Percentiles rank a stretch among this genome's conserved stretches.
phyloP scores from a whole-genome alignment of 2,797 vertebrate species.

The Pterois miles region DNA sequence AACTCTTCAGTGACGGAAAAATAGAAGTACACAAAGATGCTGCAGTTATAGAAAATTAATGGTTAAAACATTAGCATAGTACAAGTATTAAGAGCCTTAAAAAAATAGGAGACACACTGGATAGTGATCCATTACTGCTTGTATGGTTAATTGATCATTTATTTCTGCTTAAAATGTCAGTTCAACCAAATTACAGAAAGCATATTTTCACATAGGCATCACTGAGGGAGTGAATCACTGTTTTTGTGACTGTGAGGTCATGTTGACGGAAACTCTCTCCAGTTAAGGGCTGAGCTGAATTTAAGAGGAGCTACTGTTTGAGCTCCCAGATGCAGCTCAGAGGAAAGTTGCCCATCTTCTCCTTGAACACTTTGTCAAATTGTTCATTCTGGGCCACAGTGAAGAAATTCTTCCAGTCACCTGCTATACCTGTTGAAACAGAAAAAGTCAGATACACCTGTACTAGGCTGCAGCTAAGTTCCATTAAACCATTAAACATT shows the following conservation, averaged over 20 bases:
- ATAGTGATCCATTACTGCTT: neutral
- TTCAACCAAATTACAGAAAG: neutral
- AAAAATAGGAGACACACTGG: neutral
- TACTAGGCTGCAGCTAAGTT: neutral
- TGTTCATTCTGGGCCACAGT: constrained; percentile 32
- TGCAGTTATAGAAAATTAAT: constrained; percentile 21
- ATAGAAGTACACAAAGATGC: constrained; percentile 23
- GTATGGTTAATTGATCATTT: constrained; percentile 2
- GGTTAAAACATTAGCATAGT: constrained; percentile 2
- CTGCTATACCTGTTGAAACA: constrained; percentile 77
- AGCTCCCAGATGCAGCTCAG: constrained; percentile 8
- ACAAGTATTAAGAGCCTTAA: neutral
- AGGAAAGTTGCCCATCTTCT: constrained; percentile 9
- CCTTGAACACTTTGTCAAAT: constrained; percentile 21
- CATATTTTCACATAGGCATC: neutral
- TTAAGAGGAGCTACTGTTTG: neutral
- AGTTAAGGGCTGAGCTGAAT: neutral
- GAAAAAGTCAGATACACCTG: neutral
- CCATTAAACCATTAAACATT: neutral
- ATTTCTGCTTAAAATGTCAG: too few relatives aligned
- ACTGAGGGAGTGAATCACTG: neutral
- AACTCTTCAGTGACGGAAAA: constrained; percentile 41
- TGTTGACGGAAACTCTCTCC: neutral
- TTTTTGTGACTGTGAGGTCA: neutral
- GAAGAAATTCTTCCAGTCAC: constrained; percentile 39